These are phyloP conservation scores for Vireo altiloquus DNA, from an alignment of 2,113 vertebrate species.

Conservation along the genomic window DNA sequence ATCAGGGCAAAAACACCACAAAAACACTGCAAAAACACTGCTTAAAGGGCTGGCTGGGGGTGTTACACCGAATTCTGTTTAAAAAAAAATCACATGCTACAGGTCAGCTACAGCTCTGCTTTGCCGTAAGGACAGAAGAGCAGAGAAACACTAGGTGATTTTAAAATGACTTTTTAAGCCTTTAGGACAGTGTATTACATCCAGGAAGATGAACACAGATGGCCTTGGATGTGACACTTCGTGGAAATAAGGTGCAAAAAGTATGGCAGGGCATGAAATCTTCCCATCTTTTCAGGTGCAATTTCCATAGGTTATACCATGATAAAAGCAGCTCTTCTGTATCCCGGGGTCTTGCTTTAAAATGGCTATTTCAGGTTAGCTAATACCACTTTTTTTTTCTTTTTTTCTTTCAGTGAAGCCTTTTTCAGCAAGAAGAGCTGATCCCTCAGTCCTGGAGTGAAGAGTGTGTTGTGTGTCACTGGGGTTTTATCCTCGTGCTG, in stretches of 20 bases:
- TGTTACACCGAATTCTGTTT: neutral
- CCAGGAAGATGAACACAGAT: neutral
- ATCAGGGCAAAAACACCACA: neutral
- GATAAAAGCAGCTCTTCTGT: neutral
- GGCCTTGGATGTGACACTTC: neutral
- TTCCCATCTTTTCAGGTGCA: neutral
- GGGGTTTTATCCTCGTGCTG: neutral
- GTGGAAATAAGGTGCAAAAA: neutral
- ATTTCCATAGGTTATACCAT: accelerated
- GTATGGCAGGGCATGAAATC: neutral
- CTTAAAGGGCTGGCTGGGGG: neutral
- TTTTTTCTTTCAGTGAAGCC: neutral
- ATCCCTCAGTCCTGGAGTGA: neutral
- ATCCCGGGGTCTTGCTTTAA: neutral
- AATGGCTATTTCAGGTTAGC: neutral
- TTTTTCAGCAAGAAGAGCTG: neutral
- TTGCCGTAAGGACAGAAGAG: neutral
- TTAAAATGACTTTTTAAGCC: neutral
- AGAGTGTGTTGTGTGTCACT: too few relatives aligned
- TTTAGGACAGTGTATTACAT: neutral
- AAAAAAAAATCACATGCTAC: neutral
- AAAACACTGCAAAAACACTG: neutral
- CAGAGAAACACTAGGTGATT: neutral
- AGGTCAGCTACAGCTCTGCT: neutral
- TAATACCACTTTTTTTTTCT: neutral